Percentiles rank a stretch among this genome's conserved stretches.
phyloP scores from a whole-genome alignment of 92 coral and sea anemone genomes.

The Phymanthus crucifer region DNA sequence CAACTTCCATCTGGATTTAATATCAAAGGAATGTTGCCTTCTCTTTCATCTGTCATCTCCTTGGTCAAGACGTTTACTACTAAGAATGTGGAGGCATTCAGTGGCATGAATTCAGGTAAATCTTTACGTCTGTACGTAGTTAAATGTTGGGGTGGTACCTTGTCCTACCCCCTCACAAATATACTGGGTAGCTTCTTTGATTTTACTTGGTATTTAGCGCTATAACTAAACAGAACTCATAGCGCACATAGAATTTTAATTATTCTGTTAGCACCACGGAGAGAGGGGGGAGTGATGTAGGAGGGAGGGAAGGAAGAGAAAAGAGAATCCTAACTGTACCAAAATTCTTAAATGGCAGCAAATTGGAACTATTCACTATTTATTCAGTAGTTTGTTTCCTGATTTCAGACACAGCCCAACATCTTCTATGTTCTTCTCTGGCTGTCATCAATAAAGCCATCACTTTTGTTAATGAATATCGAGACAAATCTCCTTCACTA shows the following conservation, averaged over 20 bases:
- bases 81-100: constrained; percentile 54
- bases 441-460: constrained; percentile 58
- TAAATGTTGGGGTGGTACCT: not conserved
- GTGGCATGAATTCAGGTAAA: constrained; percentile 67
- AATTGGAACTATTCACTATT: no score
- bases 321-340: no score
- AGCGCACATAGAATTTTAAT: no score
- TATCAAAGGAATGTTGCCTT: constrained; percentile 29
- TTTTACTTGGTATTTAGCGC: no score
- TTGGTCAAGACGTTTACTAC: constrained; percentile 62
- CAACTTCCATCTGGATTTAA: constrained; percentile 62
- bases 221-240: no score
- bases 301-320: no score
- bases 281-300: no score
- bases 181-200: not conserved
- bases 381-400: not conserved
- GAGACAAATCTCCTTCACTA: constrained; percentile 51
- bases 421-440: constrained; percentile 55
- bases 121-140: not conserved
- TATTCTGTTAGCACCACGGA: not conserved
- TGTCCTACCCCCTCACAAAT: not conserved
- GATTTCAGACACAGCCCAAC: constrained; percentile 54
- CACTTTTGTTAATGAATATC: constrained; percentile 40
- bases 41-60: constrained; percentile 54
- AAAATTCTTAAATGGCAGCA: no score